phyloP scores from a whole-genome alignment of 2,797 vertebrate genomes.

The Esox lucius region DNA sequence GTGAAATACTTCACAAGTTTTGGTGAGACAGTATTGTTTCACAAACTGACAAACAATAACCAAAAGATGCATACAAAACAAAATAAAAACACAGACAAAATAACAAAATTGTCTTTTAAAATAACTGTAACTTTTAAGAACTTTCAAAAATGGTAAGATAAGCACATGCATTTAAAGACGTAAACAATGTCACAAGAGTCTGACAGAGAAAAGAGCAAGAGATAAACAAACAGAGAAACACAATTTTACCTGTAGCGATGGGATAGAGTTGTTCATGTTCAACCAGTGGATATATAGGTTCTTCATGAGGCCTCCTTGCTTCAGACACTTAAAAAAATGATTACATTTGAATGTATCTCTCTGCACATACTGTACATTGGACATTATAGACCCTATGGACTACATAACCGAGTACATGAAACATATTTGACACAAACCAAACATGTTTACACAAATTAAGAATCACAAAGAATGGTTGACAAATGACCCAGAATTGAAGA shows the following conservation, averaged over 20 bases:
- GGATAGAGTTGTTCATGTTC: conserved; percentile 36
- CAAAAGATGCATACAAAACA: no score
- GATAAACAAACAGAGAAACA: conserved; percentile 17
- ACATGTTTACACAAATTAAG: conserved; percentile 18
- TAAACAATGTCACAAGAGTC: conserved; percentile 15
- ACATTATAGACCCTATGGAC: background rate
- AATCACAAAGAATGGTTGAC: conserved; percentile 14
- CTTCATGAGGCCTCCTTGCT: conserved; percentile 53
- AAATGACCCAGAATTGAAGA: conserved; percentile 11
- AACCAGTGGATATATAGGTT: conserved; percentile 37
- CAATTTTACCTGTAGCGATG: conserved; percentile 62
- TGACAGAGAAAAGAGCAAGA: conserved; percentile 20
- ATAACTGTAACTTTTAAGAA: conserved; percentile 4
- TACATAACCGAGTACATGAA: conserved; percentile 1
- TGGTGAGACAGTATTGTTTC: conserved; percentile 49
- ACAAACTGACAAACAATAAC: conserved; percentile 16
- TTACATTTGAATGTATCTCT: conserved; percentile 26
- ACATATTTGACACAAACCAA: conserved; percentile 12
- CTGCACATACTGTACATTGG: background rate
- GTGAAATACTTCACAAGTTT: conserved; percentile 53
- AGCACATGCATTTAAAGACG: background rate
- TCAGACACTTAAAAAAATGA: conserved; percentile 70
- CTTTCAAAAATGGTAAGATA: conserved; percentile 8
- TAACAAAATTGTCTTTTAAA: conserved; percentile 20
- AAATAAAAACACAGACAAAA: conserved; percentile 2